Base-by-base conservation (phyloP, 2,888 invertebrate genomes). In the Dicycla oo region DNA sequence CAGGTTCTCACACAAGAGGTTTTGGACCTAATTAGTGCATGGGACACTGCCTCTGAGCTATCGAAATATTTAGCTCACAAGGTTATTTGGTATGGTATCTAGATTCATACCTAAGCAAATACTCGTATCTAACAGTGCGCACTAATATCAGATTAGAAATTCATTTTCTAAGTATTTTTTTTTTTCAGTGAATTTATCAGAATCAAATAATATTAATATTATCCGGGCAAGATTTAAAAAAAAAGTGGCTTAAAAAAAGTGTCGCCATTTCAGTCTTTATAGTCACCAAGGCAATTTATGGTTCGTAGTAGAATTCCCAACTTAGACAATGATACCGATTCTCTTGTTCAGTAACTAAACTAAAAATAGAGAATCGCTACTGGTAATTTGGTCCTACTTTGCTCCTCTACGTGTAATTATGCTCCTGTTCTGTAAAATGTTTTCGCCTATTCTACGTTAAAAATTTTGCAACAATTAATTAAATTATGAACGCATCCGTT, bases 11-110 rank as follows among this genome's bases (percentile, higher is more conserved):
- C 43, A 43, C 34, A 43, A 61, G 6, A 38, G 40, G 49, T 18
- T 62, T 45, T 51, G 38, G 30, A 51, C 38, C 61, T 75, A 58
- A 80, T 76, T 64, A 73, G 38, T 60, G 26, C 34, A 47, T n/a
- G 57, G 40, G 26, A 47, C 15, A 49, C 10, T 53, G 63, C 26
- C 2, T 30, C 18, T 20, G 7, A 30, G 53, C 15, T 49, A 18
- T 20, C 45, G 30, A 30, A 58, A 53, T 63, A 47, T 60, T 47
- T 13, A 54, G 49, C 34, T 20, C 6, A 13, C n/a, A 61, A 43
- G 43, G 72, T 60, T 49, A 26, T 15, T 15, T 15, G 23, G 23
- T 26, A 13, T 23, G 43, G 11, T 20, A 23, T 13, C 11, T 43
- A 26, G 20, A 30, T n/a, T 26, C 23, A 7, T 3, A 15, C 23